Evolutionary conservation across 35 echinoderm and acorn worm species (phyloP), one percentile per base, ranked within the genome.

Genomic region (Ophiothrix spiculata): DNA sequence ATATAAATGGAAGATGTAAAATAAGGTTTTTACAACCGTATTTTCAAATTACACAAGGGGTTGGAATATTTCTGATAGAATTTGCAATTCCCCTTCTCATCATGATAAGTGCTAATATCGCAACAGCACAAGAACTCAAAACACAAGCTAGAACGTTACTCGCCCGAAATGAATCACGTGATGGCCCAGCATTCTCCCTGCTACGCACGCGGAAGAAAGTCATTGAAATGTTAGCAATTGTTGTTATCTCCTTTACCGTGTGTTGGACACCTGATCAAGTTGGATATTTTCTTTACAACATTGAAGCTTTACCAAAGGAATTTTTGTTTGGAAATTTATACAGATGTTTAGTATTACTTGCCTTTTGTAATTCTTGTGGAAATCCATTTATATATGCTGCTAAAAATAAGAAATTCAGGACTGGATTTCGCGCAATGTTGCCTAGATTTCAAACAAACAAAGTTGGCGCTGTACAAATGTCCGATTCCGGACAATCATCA

Each of bases 361-460:
- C 90, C 1, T 98, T 90, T 79, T 75, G 76, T n/a, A 98, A 98
- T 83, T 91, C 88, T 54, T 98, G 95, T 35, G 91, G 82, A 0
- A 98, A 98, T 82, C 95, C 95, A 15, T 76, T 94, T 39, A 98
- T 98, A 38, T 98, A 98, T 46, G 91, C 91, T 4, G 45, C 86
- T 19, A 90, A 80, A 35, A 90, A 93, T 45, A 54, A 80, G 25
- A 83, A 98, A 35, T 91, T 98, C 46, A 75, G 95, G 33, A 56
- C n/a, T n/a, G n/a, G n/a, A n/a, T n/a, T n/a, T n/a, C n/a, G n/a
- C n/a, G n/a, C n/a, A n/a, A n/a, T n/a, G n/a, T n/a, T n/a, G n/a
- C n/a, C n/a, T n/a, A n/a, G n/a, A n/a, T n/a, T n/a, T n/a, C n/a
- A n/a, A n/a, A n/a, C n/a, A n/a, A n/a, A n/a, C n/a, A n/a, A n/a